These are phyloP conservation scores for Cetonia aurata DNA, from an alignment of 2,888 invertebrate species.

Conservation along the genomic window DNA sequence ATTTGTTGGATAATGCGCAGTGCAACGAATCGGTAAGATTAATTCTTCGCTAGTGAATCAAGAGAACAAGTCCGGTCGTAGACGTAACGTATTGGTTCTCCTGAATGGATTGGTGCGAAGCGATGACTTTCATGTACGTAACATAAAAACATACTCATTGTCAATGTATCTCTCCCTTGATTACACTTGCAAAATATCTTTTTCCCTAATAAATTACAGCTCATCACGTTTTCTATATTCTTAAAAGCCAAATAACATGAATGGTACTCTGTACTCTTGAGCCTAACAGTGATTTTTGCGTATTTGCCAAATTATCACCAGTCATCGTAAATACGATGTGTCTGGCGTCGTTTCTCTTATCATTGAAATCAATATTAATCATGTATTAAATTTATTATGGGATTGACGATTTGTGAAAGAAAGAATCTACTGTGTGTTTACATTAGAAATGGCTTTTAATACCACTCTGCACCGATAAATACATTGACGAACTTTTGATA, in stretches of 20 bases:
- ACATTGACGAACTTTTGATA: too few relatives aligned
- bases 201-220: too few relatives aligned
- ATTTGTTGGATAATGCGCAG: too few relatives aligned
- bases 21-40: background rate
- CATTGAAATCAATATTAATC: conserved; percentile 32
- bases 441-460: background rate
- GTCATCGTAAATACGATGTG: background rate
- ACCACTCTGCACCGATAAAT: background rate
- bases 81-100: background rate
- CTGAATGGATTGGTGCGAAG: conserved; percentile 16
- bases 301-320: conserved; percentile 20
- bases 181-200: background rate
- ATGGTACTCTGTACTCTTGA: conserved; percentile 21
- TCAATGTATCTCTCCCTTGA: too few relatives aligned
- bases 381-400: conserved; percentile 13
- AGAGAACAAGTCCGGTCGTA: conserved; percentile 3
- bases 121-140: conserved; percentile 33
- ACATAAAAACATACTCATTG: too few relatives aligned
- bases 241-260: conserved; percentile 7
- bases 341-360: conserved; percentile 33
- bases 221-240: background rate
- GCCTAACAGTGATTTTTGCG: conserved; percentile 20
- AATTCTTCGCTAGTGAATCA: conserved; percentile 2
- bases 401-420: background rate
- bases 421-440: conserved; percentile 18